Conservation (phyloP, 2,113 vertebrate species). For the Rafetus swinhoei region DNA sequence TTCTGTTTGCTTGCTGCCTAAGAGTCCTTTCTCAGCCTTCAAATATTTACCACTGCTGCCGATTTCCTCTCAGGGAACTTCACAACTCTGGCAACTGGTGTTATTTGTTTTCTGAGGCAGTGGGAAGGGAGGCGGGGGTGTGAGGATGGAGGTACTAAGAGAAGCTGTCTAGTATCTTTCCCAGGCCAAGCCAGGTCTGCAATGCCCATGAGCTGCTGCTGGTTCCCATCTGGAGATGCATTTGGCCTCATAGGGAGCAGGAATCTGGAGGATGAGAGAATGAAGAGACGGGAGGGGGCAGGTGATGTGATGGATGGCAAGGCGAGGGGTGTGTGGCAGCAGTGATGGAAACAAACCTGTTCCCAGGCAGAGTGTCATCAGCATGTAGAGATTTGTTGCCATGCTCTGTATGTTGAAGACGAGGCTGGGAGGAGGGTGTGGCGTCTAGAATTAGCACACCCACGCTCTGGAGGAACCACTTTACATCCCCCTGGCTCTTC, state of each 20-base stretch:
- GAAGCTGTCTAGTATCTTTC: not conserved
- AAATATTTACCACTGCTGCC: not conserved
- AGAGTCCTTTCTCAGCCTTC: constrained; percentile 5
- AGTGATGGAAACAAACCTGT: not conserved
- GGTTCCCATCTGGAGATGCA: not conserved
- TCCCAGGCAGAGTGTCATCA: not conserved
- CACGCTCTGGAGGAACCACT: not conserved
- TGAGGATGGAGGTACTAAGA: not conserved
- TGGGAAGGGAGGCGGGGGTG: not conserved
- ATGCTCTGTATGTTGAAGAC: not conserved
- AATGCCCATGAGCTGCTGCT: not conserved
- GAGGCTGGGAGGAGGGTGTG: not conserved
- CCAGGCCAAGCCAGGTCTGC: not conserved
- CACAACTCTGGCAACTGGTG: not conserved
- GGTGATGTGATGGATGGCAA: not conserved
- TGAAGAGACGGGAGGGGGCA: not conserved
- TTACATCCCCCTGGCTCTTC: not conserved
- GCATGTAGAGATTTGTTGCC: not conserved
- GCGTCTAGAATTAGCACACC: not conserved
- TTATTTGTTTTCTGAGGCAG: not conserved
- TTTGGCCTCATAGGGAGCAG: not conserved
- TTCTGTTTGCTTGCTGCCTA: not conserved
- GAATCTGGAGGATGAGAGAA: not conserved
- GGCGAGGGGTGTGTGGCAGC: not conserved
- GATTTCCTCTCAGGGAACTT: not conserved